Evolutionary conservation across 2,113 vertebrate genomes (phyloP).

Genomic region (Electrona antarctica): DNA sequence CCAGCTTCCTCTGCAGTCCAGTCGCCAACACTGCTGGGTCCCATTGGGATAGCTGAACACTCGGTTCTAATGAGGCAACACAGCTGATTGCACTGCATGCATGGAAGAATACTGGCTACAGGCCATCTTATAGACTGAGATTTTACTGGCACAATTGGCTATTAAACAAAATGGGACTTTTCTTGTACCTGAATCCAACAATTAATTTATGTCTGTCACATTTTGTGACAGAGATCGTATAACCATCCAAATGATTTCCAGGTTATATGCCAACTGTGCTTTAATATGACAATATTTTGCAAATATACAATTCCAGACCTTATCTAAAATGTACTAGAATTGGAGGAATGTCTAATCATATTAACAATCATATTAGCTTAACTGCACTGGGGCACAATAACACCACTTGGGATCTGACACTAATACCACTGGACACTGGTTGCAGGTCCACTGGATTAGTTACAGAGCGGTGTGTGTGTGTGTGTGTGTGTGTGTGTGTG

Average conservation of each 20-base stretch:
- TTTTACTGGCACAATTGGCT: slow-evolving; percentile 28
- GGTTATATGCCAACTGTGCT: too few relatives aligned
- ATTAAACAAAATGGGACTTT: slow-evolving; percentile 1
- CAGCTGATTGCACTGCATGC: slow-evolving; percentile 17
- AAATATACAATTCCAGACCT: not conserved
- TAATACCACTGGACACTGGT: too few relatives aligned
- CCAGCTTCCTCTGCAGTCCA: slow-evolving; percentile 58
- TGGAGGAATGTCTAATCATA: not conserved
- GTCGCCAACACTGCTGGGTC: slow-evolving; percentile 35
- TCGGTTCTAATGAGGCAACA: slow-evolving; percentile 45
- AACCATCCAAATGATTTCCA: not conserved
- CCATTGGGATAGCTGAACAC: slow-evolving; percentile 38
- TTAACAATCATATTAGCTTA: too few relatives aligned
- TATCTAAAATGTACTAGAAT: not conserved
- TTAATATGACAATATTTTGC: too few relatives aligned
- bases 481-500: too few relatives aligned
- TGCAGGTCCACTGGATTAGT: too few relatives aligned
- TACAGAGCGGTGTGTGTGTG: too few relatives aligned
- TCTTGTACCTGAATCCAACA: not conserved
- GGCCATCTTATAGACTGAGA: slow-evolving; percentile 23
- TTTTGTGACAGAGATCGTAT: not conserved
- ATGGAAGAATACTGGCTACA: slow-evolving; percentile 31
- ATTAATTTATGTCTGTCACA: not conserved
- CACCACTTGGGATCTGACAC: too few relatives aligned
- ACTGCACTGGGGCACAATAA: too few relatives aligned